phyloP scores from a whole-genome alignment of 2,888 invertebrate genomes.

The Ichneumoninae sp. region DNA sequence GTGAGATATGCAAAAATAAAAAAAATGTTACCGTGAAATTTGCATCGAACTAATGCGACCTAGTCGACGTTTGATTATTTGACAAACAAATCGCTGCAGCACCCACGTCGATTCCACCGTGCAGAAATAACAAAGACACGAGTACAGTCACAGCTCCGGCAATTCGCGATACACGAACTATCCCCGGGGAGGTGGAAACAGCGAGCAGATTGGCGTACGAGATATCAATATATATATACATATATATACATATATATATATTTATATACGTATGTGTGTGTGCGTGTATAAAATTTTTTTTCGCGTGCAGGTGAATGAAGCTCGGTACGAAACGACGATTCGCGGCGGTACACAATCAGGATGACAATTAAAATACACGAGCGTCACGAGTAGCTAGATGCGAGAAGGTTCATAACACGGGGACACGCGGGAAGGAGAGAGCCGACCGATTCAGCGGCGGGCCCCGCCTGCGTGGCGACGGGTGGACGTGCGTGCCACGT shows the following conservation, averaged over 20 bases:
- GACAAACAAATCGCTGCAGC: not conserved
- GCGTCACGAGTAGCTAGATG: slow-evolving; percentile 55
- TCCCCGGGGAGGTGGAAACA: not conserved
- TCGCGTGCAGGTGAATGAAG: slow-evolving; percentile 21
- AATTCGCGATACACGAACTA: not conserved
- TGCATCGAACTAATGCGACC: not conserved
- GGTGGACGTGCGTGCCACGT: slow-evolving; percentile 62
- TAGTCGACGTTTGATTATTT: not conserved
- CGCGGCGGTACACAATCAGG: slow-evolving; percentile 41
- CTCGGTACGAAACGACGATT: slow-evolving; percentile 37
- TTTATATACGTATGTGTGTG: not conserved
- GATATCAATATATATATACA: slow-evolving; percentile 5
- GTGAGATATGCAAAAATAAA: not conserved
- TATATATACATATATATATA: slow-evolving; percentile 24
- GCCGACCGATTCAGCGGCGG: slow-evolving; percentile 9
- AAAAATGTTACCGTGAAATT: not conserved
- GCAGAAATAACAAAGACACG: not conserved
- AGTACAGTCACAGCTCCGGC: not conserved
- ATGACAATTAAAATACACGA: slow-evolving; percentile 65
- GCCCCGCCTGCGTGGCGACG: slow-evolving; percentile 25
- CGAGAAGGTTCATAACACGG: slow-evolving; percentile 34
- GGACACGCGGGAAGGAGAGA: not conserved
- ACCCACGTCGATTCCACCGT: not conserved
- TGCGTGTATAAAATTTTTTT: slow-evolving; percentile 1
- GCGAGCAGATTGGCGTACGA: slow-evolving; percentile 5